Base-by-base conservation (phyloP, 2,888 invertebrate species). In the Agrypnus murinus region DNA sequence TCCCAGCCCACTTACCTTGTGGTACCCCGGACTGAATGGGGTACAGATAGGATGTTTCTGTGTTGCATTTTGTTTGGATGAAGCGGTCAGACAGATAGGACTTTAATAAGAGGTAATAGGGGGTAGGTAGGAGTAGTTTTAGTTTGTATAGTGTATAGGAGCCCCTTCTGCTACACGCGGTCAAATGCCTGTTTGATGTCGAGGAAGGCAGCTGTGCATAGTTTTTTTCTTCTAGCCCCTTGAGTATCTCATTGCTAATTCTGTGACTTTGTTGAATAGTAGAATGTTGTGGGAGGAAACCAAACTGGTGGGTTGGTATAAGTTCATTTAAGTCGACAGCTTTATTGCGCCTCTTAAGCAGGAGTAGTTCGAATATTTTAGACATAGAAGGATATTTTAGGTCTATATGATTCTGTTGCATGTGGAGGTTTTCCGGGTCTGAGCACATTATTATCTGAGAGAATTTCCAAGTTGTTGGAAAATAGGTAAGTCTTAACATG, bases 291-390 rank as follows among this genome's bases (percentile, higher is more conserved):
- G 36, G 7, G 36, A 7, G 9, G 7, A 36, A 36, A 36, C 36
- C 36, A 36, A 36, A 8, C 10, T 36, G 36, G 9, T 36, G 36
- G 36, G 7, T 8, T 36, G 36, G 36, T 36, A 7, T 36, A 36
- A 36, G 36, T 36, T 36, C 10, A 9, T 36, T 36, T 36, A 36
- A 36, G 36, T 36, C 36, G 36, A 36, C 36, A 36, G 45, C 10
- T 10, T 43, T 43, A 9, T n/a, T n/a, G n/a, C n/a, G n/a, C n/a
- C 45, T 43, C 10, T 6, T 43, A 43, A 43, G 45, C 12, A 43
- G 7, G 14, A 45, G 45, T 45, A 9, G 45, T 45, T 9, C 45
- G 45, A 36, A 36, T 36, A 36, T 36, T 9, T 36, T 36, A 36
- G n/a, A 36, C 36, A 36, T 36, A 36, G 36, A 36, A 36, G 36